Percentiles rank a stretch among this genome's conserved stretches.
phyloP scores from a whole-genome alignment of 2,797 vertebrate species.

The Bryconaethiops microstoma region DNA sequence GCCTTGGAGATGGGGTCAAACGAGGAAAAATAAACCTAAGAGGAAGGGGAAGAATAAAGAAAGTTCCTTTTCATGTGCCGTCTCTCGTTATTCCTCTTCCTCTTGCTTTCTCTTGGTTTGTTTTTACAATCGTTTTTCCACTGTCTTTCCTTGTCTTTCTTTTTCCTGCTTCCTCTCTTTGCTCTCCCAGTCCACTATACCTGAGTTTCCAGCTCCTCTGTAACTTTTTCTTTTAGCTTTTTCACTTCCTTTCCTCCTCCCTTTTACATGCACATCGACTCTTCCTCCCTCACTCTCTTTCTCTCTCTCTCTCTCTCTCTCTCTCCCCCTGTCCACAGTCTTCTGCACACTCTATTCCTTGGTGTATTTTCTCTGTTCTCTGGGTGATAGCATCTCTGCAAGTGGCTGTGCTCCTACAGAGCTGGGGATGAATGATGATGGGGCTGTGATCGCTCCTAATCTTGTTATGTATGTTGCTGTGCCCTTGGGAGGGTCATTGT shows the following conservation, averaged over 20 bases:
- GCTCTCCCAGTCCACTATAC: constrained; percentile 6
- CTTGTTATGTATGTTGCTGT: constrained; percentile 77
- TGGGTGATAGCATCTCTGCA: constrained; percentile 70
- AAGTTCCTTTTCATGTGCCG: constrained; percentile 1
- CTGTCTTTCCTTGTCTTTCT: neutral
- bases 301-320: constrained; percentile 9
- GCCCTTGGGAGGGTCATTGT: constrained; percentile 76
- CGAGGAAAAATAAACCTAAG: constrained; percentile 28
- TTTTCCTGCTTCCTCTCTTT: neutral
- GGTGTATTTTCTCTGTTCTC: neutral
- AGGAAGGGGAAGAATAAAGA: constrained; percentile 39
- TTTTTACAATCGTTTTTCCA: constrained; percentile 11
- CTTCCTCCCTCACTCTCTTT: constrained; percentile 35
- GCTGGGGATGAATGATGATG: constrained; percentile 75
- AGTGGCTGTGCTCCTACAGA: constrained; percentile 65
- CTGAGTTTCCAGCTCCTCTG: neutral
- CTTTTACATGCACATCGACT: neutral
- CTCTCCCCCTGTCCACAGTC: neutral
- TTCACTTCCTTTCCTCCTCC: neutral
- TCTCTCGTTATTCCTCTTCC: neutral
- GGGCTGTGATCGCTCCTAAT: constrained; percentile 74
- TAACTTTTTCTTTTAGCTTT: constrained; percentile 28
- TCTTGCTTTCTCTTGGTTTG: neutral
- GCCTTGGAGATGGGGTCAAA: constrained; percentile 49
- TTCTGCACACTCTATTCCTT: neutral